Evolutionary conservation across 1,140 invertebrate species (phyloP).

Genomic region (Trypoxylus dichotomus): DNA sequence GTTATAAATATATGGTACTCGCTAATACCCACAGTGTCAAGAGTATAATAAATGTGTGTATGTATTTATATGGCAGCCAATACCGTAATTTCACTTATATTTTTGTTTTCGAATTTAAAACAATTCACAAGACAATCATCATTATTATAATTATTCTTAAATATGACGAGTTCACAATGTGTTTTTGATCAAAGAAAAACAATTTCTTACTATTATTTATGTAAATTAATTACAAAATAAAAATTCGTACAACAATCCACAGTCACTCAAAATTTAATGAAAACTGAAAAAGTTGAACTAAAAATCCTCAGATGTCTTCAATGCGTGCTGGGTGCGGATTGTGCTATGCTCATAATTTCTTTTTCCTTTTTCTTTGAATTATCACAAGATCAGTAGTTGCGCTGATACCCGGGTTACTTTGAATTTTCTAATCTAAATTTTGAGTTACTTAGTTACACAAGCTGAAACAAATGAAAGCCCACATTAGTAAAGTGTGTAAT

Average conservation of each 20-base stretch:
- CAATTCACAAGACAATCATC: conserved; percentile 18
- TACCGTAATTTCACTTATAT: conserved; percentile 36
- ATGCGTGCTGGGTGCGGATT: conserved; percentile 83
- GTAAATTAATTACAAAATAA: conserved; percentile 8
- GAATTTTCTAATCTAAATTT: conserved; percentile 65
- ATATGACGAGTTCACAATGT: conserved; percentile 42
- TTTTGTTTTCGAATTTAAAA: conserved; percentile 28
- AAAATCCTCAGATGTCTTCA: conserved; percentile 89
- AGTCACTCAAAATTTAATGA: conserved; percentile 51
- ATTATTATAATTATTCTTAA: background rate
- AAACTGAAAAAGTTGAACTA: conserved; percentile 53
- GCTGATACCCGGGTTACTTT: conserved; percentile 58
- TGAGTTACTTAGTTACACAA: conserved; percentile 79
- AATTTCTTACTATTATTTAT: conserved; percentile 30
- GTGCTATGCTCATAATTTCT: conserved; percentile 60
- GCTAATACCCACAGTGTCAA: conserved; percentile 48
- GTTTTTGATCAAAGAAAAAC: conserved; percentile 30
- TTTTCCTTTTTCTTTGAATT: conserved; percentile 36
- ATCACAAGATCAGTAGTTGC: conserved; percentile 51
- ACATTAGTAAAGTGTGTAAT: no score
- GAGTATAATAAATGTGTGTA: conserved; percentile 26
- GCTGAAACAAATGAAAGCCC: conserved; percentile 58
- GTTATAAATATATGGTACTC: conserved; percentile 48
- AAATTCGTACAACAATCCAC: conserved; percentile 41
- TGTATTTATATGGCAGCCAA: conserved; percentile 45